Percentiles rank a stretch among this genome's conserved stretches.
These are phyloP conservation scores for Synanthedon formicaeformis DNA, from an alignment of 2,888 invertebrate species.

Conservation along the genomic window DNA sequence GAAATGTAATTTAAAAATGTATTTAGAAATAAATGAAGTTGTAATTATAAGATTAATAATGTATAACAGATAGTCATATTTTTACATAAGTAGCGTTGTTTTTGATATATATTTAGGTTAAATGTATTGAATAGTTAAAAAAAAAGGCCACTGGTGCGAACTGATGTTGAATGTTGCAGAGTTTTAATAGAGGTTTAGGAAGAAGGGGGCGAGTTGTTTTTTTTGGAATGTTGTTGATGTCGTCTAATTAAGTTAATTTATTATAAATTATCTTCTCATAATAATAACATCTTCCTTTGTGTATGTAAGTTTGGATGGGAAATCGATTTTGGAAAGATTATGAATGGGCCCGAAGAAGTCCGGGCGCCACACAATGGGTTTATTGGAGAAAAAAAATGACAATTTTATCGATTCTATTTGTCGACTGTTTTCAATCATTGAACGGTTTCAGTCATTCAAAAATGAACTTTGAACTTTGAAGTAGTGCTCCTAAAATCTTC, in stretches of 20 bases:
- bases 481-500: too few relatives aligned
- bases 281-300: constrained; percentile 21
- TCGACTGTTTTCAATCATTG: too few relatives aligned
- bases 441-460: too few relatives aligned
- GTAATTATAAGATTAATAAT: constrained; percentile 7
- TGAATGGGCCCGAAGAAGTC: too few relatives aligned
- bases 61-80: constrained; percentile 47
- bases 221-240: constrained; percentile 58
- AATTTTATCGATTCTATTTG: too few relatives aligned
- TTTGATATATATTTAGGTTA: constrained; percentile 26
- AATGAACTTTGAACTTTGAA: too few relatives aligned
- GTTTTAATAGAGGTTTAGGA: constrained; percentile 59
- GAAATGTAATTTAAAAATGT: too few relatives aligned
- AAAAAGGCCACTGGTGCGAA: constrained; percentile 61
- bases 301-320: constrained; percentile 14
- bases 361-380: too few relatives aligned
- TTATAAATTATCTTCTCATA: constrained; percentile 24
- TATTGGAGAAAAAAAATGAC: too few relatives aligned
- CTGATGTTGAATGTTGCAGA: constrained; percentile 67
- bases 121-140: constrained; percentile 43
- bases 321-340: too few relatives aligned
- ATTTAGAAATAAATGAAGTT: not conserved
- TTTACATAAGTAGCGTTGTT: constrained; percentile 57
- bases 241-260: constrained; percentile 31
- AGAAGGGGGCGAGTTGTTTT: constrained; percentile 39